A percentile compares a stretch with the other conserved stretches of the same genome.
Evolutionary conservation across 1,140 invertebrate species (phyloP).

Genomic region (Paraescarpia echinospica): DNA sequence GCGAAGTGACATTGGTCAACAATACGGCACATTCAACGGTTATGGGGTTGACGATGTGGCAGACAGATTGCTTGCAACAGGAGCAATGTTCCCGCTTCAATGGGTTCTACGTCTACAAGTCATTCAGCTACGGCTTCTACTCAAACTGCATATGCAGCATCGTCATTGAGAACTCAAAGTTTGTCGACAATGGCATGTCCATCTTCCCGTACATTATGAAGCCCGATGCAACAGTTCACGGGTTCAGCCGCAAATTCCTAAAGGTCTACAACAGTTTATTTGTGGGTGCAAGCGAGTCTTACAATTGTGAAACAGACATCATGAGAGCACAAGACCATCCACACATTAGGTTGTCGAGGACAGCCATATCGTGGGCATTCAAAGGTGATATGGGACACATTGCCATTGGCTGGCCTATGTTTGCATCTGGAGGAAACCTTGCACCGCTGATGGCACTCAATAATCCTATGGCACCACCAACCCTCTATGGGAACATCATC

Average conservation of each 20-base stretch:
- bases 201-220: conserved; percentile 43
- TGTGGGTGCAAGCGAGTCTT: conserved; percentile 32
- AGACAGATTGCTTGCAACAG: background rate
- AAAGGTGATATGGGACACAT: conserved; percentile 15
- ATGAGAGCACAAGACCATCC: no score
- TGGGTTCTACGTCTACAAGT: conserved; percentile 40
- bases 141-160: conserved; percentile 32
- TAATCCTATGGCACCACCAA: no score
- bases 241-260: conserved; percentile 34
- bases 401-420: background rate
- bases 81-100: conserved; percentile 22
- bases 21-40: conserved; percentile 30
- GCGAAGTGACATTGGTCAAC: background rate
- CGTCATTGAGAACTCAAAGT: conserved; percentile 30
- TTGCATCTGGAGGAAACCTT: conserved; percentile 34
- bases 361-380: background rate
- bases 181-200: conserved; percentile 40
- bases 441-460: conserved; percentile 37
- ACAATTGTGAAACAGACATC: background rate
- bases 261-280: conserved; percentile 36
- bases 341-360: background rate
- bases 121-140: conserved; percentile 45
- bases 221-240: conserved; percentile 33
- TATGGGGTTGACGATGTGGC: conserved; percentile 33
- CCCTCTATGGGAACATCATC: no score